A percentile compares a stretch with the other conserved stretches of the same genome.
These are phyloP conservation scores for Grallaria varia DNA, from an alignment of 2,113 vertebrate species.

Conservation along the genomic window DNA sequence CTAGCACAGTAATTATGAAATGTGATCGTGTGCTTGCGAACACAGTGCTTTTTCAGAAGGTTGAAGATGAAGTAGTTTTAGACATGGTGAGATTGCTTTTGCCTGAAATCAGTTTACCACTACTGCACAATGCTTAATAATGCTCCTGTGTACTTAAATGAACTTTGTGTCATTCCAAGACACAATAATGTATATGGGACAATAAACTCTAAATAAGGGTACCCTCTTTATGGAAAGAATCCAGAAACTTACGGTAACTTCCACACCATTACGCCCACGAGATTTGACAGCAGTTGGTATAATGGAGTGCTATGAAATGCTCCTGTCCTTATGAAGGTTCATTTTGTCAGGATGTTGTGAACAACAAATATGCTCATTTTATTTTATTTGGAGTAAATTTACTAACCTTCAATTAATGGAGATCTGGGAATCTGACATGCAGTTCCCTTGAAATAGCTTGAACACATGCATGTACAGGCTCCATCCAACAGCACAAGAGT, in stretches of 20 bases:
- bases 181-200: background rate
- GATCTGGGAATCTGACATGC: constrained; percentile 79
- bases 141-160: background rate
- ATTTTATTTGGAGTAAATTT: background rate
- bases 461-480: constrained; percentile 81
- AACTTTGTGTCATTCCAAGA: background rate
- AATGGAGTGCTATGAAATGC: background rate
- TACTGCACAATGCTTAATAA: background rate
- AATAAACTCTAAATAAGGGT: background rate
- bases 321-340: background rate
- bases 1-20: background rate
- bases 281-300: background rate
- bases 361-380: background rate
- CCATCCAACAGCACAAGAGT: constrained; percentile 80
- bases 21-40: background rate
- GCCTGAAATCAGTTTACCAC: background rate
- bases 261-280: background rate
- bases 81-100: background rate
- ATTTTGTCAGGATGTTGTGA: background rate
- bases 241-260: background rate
- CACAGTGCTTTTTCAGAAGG: background rate
- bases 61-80: background rate
- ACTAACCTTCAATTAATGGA: constrained; percentile 57
- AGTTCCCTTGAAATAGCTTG: constrained; percentile 69
- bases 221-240: background rate